Evolutionary conservation across 2,888 invertebrate species (phyloP).

Genomic region (Diarsia dahlii): DNA sequence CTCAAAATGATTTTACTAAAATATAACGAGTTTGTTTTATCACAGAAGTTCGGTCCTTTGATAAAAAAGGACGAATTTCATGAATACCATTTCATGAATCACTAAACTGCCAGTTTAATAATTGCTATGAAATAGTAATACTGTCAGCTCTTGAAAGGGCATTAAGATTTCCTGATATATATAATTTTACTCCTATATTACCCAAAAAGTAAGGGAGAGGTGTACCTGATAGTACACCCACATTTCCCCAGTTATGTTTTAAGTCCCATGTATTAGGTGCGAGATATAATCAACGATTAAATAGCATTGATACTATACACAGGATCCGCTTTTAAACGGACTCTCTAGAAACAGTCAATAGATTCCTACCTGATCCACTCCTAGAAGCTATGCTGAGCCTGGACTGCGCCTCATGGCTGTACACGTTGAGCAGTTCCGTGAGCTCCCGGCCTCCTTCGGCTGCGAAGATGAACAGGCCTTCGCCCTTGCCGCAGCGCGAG

Average conservation of each 20-base stretch:
- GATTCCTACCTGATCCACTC: slow-evolving; percentile 83
- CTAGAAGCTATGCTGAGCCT: slow-evolving; percentile 86
- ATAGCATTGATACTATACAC: neutral
- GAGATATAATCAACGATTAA: too few species aligned
- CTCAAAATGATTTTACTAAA: neutral
- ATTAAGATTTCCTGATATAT: neutral
- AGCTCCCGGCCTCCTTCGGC: slow-evolving; percentile 95
- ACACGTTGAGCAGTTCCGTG: slow-evolving; percentile 93
- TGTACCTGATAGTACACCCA: too few species aligned
- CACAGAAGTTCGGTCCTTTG: neutral
- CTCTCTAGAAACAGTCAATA: neutral
- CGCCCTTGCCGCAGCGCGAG: slow-evolving; percentile 95
- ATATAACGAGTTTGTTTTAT: neutral
- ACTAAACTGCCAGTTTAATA: neutral
- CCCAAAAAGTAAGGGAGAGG: neutral
- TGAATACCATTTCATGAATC: neutral
- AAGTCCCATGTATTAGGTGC: too few species aligned
- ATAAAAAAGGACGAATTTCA: neutral
- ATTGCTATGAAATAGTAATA: neutral
- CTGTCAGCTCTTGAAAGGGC: neutral
- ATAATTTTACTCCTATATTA: neutral
- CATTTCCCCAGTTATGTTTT: too few species aligned
- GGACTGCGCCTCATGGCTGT: slow-evolving; percentile 90
- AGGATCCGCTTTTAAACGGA: neutral
- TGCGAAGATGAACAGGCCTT: slow-evolving; percentile 95